Base-by-base conservation (phyloP, 2,113 vertebrate genomes). In the Mixornis gularis region DNA sequence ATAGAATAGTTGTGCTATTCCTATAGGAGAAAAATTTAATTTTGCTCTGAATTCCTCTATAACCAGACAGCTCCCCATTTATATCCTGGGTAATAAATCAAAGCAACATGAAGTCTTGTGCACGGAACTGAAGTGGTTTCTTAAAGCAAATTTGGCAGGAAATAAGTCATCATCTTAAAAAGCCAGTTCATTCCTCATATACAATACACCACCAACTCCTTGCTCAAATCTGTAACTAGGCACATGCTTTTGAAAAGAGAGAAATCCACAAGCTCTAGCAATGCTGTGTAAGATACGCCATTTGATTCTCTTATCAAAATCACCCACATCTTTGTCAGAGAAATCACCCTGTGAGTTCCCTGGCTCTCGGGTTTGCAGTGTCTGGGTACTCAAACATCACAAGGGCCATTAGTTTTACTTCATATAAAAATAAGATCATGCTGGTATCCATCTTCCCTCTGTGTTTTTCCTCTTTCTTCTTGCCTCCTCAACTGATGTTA, bases 141-240 rank as follows among this genome's bases (percentile, higher is more conserved):
- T 95, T 93, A n/a, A 86, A 90, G 78, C 53, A 92, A 89, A 94
- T 90, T 87, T 94, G 92, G 89, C 96, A 95, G 89, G 79, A 89
- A 93, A 70, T 68, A 87, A 92, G 86, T 78, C 46, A 7, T 79
- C 83, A 34, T 79, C 78, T 76, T 65, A 56, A 87, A 92, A 94
- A 94, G 34, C 46, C 78, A 36, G 34, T 72, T 92, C 41, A 6
- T 44, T 71, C 80, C 26, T 44, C 53, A 4, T 48, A 17, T 12
- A n/a, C 32, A 58, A 65, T 16, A n/a, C 3, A 3, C 4, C 41
- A 71, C 51, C 27, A 43, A 19, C 68, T 84, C 90, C 29, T 51
- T 24, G 34, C 53, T 84, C 38, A 65, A 80, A 72, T n/a, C 53
- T 83, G 41, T 60, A 20, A 72, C 65, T 30, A 62, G 74, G 58